phyloP scores from a whole-genome alignment of 1,140 invertebrate species.

The Bombus huntii region DNA sequence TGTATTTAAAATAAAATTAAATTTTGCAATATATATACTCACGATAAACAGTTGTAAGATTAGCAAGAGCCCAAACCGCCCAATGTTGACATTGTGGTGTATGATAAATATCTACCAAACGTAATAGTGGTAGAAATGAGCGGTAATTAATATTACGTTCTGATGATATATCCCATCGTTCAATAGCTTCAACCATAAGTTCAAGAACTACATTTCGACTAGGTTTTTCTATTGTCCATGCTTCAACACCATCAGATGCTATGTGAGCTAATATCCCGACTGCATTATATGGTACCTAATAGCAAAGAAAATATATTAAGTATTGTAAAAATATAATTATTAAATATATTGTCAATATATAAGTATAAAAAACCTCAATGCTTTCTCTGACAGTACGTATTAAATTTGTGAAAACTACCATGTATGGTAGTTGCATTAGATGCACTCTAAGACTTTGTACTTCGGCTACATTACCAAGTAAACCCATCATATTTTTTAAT shows the following conservation, averaged over 20 bases:
- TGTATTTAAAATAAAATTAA: slow-evolving; percentile 12
- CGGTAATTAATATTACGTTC: slow-evolving; percentile 98
- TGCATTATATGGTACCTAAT: slow-evolving; percentile 96
- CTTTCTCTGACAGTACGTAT: slow-evolving; percentile 94
- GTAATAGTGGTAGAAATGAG: slow-evolving; percentile 95
- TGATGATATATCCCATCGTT: slow-evolving; percentile 93
- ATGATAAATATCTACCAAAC: slow-evolving; percentile 90
- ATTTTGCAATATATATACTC: slow-evolving; percentile 81
- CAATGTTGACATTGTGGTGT: slow-evolving; percentile 96
- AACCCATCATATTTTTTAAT: slow-evolving; percentile 97
- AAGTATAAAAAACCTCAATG: slow-evolving; percentile 89
- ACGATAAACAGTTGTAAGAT: slow-evolving; percentile 96
- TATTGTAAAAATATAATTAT: background rate
- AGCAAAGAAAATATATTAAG: background rate
- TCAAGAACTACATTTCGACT: slow-evolving; percentile 88
- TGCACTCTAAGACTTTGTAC: slow-evolving; percentile 91
- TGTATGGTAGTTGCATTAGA: slow-evolving; percentile 93
- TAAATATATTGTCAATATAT: slow-evolving; percentile 19
- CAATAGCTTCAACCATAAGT: slow-evolving; percentile 91
- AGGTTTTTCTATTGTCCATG: slow-evolving; percentile 90
- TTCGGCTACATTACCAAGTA: slow-evolving; percentile 98
- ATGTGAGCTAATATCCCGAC: slow-evolving; percentile 97
- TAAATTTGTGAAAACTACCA: slow-evolving; percentile 93
- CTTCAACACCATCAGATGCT: slow-evolving; percentile 93
- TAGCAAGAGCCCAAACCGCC: slow-evolving; percentile 99